Evolutionary conservation across 2,888 invertebrate species (phyloP).

Genomic region (Himalopsyche japonica): DNA sequence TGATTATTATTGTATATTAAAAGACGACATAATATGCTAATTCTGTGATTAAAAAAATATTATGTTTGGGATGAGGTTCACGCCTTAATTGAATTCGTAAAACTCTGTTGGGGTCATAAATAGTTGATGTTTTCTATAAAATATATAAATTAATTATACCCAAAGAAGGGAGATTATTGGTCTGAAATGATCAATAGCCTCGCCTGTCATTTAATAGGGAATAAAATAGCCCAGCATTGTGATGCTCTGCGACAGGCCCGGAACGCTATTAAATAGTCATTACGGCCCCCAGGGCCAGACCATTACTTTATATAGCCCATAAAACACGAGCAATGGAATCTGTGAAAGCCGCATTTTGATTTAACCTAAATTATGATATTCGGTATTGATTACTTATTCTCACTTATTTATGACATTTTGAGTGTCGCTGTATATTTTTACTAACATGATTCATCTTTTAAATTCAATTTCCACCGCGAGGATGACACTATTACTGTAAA

Average conservation of each 20-base stretch:
- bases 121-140: not conserved
- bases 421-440: not conserved
- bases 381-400: not conserved
- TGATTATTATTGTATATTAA: no score
- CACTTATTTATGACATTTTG: not conserved
- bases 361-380: not conserved
- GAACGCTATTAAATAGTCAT: conserved; percentile 34
- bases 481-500: no score
- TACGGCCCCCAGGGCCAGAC: conserved; percentile 28
- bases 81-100: not conserved
- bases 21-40: no score
- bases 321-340: not conserved
- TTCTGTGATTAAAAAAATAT: no score
- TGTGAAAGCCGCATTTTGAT: conserved; percentile 5
- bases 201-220: not conserved
- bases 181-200: not conserved
- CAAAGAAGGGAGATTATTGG: not conserved
- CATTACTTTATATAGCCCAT: conserved; percentile 37
- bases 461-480: no score
- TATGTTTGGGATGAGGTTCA: not conserved
- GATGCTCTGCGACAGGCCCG: not conserved
- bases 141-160: not conserved
- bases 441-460: not conserved
- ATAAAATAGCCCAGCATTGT: conserved; percentile 8
- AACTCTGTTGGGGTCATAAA: not conserved